phyloP scores from a whole-genome alignment of 2,113 vertebrate species.

The Melanerpes aurifrons region DNA sequence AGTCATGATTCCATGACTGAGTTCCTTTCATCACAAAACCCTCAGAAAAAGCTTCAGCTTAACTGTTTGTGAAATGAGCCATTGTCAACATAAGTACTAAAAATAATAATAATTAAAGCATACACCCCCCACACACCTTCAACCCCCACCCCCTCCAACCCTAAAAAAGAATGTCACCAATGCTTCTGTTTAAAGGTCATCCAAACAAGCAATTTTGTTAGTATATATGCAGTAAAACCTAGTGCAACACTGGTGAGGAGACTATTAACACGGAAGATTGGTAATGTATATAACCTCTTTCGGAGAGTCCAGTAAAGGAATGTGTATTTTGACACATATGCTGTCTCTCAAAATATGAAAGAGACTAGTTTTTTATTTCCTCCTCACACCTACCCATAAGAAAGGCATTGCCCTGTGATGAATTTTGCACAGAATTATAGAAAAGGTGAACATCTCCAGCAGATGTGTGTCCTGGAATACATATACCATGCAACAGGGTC shows the following conservation, averaged over 20 bases:
- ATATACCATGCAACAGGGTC: background rate
- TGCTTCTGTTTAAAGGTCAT: background rate
- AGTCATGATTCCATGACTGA: background rate
- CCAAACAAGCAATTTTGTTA: background rate
- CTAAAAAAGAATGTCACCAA: background rate
- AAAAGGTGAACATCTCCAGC: background rate
- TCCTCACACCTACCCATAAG: background rate
- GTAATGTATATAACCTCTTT: background rate
- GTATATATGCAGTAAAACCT: background rate
- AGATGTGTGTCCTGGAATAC: background rate
- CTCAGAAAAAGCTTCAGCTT: background rate
- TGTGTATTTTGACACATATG: background rate
- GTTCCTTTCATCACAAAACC: background rate
- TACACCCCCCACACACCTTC: fast-evolving
- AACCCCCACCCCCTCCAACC: fast-evolving
- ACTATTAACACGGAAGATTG: background rate
- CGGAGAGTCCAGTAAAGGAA: background rate
- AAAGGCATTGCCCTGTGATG: background rate
- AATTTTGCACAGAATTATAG: background rate
- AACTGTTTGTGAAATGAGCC: background rate
- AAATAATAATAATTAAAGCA: background rate
- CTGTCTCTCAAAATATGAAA: background rate
- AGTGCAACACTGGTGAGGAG: background rate
- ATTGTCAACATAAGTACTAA: background rate
- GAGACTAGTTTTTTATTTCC: background rate